Evolutionary conservation across 2,888 invertebrate species (phyloP).

Genomic region (Xestia rhomboidea): DNA sequence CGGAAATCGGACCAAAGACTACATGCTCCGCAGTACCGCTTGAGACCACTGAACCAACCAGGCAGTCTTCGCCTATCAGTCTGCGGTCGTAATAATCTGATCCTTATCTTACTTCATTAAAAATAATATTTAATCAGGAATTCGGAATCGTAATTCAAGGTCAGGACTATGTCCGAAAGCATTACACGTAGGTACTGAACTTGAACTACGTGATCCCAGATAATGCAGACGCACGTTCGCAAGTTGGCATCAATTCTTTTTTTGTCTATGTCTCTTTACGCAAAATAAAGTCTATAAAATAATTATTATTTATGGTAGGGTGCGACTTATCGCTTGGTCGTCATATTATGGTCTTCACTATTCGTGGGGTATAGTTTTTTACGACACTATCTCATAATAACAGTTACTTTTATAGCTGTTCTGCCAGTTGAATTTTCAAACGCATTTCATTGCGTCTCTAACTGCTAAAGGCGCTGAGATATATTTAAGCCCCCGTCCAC

Average conservation of each 20-base stretch:
- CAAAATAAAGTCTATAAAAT: neutral
- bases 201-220: neutral
- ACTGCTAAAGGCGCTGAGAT: neutral
- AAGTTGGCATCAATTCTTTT: neutral
- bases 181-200: neutral
- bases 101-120: neutral
- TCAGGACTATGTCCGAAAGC: conserved; percentile 2
- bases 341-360: neutral
- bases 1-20: neutral
- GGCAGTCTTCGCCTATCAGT: neutral
- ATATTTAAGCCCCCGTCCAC: neutral
- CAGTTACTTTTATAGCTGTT: neutral
- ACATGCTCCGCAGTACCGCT: neutral
- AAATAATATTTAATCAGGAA: neutral
- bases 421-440: no score
- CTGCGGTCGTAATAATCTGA: neutral
- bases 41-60: no score
- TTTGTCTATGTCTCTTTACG: neutral
- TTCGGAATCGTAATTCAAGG: conserved; percentile 5
- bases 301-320: neutral
- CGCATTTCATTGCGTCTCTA: neutral
- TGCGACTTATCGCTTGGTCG: neutral
- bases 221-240: neutral
- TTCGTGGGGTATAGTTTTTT: neutral
- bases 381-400: neutral